Evolutionary conservation across 2,113 vertebrate genomes (phyloP), one percentile per base, ranked within the genome.

Genomic region (Lepus europaeus): DNA sequence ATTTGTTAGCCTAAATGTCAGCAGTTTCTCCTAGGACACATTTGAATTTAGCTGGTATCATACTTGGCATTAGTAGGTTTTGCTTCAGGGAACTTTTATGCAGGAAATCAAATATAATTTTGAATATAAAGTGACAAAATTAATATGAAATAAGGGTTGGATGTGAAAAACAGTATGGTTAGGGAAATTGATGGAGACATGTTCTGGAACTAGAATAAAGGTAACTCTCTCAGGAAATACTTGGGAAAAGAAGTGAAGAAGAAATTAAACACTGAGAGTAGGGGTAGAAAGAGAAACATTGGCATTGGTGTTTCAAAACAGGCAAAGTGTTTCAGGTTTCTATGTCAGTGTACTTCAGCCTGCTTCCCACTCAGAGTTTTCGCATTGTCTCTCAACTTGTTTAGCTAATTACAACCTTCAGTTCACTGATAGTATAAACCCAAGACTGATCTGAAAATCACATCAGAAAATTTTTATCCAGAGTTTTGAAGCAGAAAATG

Each of bases 41-140:
- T 76, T 93, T 91, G n/a, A 70, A 8, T 93, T 96, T 96, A 84
- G 51, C 73, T n/a, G 51, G 16, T 78, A 78, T 69, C 63, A 79
- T 9, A 93, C 64, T 69, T 81, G 77, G 53, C 83, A 72, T n/a
- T 33, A 66, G 66, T 17, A 93, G 14, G 70, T 72, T 93, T 91
- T 95, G 70, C 14, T 56, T 82, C 22, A 69, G 33, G 51, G 45
- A 87, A 64, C 22, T 64, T 12, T 53, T 78, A 93, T 83, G 66
- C 39, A 86, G 64, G 53, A 93, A 84, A 85, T 89, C 33, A 88
- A 77, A 11, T 23, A n/a, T 53, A 89, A 82, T 91, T 74, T 90
- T 85, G 25, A 2, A 69, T 49, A 68, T 63, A 88, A 94, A 92
- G 17, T n/a, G 27, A 53, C 81, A 94, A 93, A 96, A 90, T 31